phyloP scores from a whole-genome alignment of 2,113 vertebrate species.

The Leucoraja erinaceus region DNA sequence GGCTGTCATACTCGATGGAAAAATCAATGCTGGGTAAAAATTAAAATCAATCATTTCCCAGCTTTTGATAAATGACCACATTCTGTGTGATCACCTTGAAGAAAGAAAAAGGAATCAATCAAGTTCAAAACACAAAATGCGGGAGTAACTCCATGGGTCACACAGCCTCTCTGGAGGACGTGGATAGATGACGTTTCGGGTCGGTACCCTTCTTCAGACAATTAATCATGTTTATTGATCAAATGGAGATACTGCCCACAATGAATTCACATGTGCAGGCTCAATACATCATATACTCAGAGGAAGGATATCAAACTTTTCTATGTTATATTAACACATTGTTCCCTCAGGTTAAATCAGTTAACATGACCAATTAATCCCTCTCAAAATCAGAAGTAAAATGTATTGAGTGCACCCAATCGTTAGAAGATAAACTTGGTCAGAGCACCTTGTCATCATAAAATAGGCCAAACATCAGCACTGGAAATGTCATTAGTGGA shows the following conservation, averaged over 20 bases:
- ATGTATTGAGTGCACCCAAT: not conserved
- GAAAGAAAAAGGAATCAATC: not conserved
- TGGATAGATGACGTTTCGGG: too few species aligned
- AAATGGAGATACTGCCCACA: not conserved
- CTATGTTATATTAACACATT: not conserved
- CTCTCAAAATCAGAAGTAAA: not conserved
- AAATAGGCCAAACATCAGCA: too few species aligned
- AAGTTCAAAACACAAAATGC: not conserved
- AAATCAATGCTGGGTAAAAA: not conserved
- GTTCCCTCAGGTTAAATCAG: not conserved
- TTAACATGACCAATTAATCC: not conserved
- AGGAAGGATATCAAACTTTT: not conserved
- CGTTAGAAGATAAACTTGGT: not conserved
- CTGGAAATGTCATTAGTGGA: not conserved
- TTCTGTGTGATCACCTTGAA: not conserved
- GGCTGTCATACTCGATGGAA: not conserved
- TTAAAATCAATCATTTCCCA: constrained; percentile 10
- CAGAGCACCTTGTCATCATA: not conserved
- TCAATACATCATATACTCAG: not conserved
- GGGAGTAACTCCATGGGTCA: too few species aligned
- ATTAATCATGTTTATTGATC: constrained; percentile 16
- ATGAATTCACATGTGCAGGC: not conserved
- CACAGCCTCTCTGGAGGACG: too few species aligned
- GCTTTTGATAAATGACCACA: not conserved
- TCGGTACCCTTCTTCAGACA: too few species aligned